A percentile compares a stretch with the other conserved stretches of the same genome.
phyloP scores from a whole-genome alignment of 2,113 vertebrate genomes.

The Himantopus leucocephalus region DNA sequence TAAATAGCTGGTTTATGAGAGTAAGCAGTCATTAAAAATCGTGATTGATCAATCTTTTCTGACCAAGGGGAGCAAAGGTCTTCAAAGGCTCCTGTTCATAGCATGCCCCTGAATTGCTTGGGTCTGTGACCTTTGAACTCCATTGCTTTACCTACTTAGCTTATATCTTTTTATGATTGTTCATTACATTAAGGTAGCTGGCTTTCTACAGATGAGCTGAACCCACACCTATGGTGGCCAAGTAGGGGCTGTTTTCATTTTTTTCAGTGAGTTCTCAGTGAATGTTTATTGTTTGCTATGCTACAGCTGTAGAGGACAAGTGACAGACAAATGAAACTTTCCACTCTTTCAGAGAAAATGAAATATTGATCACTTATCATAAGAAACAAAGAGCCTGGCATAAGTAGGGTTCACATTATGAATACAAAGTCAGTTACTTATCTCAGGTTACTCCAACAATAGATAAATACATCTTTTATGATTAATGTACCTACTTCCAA shows the following conservation, averaged over 20 bases:
- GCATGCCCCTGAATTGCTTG: constrained; percentile 52
- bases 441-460: constrained; percentile 31
- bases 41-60: constrained; percentile 66
- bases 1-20: constrained; percentile 76
- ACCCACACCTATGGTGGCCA: background rate
- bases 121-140: constrained; percentile 55
- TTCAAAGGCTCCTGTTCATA: constrained; percentile 69
- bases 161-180: constrained; percentile 69
- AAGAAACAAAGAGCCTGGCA: constrained; percentile 82
- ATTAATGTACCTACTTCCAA: constrained; percentile 9
- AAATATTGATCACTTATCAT: constrained; percentile 92
- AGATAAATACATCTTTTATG: constrained; percentile 46
- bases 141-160: constrained; percentile 34
- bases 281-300: constrained; percentile 51
- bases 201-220: constrained; percentile 1
- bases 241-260: background rate
- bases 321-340: constrained; percentile 73
- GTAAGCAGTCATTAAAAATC: constrained; percentile 73
- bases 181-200: constrained; percentile 70
- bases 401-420: constrained; percentile 53
- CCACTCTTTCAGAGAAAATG: constrained; percentile 86
- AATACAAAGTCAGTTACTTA: constrained; percentile 63
- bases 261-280: background rate
- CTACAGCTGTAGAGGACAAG: constrained; percentile 48
- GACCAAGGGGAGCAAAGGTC: constrained; percentile 76